Base-by-base conservation (phyloP, 2,888 invertebrate species). In the Brenthis hecate region DNA sequence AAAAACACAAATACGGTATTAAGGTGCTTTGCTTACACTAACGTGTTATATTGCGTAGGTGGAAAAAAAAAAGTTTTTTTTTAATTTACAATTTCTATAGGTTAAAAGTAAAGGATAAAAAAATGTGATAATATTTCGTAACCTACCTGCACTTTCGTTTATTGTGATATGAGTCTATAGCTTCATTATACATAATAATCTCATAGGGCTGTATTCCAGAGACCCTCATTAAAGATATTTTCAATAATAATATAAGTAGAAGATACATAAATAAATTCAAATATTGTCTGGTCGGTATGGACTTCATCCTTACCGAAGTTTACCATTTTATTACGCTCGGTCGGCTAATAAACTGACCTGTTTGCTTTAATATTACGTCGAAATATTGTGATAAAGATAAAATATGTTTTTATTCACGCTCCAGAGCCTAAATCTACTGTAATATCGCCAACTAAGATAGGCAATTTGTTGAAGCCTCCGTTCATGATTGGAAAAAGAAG, bases 391-490 rank as follows among this genome's bases (percentile, higher is more conserved):
- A 51, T 53, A 32, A 36, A 62, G 53, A 63, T 63, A 51, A 55
- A 55, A 54, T 28, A 55, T 55, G 11, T 23, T 48, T 68, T 64
- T 53, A 60, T 51, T 14, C 65, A 62, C n/a, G 53, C 48, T 54
- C 48, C 54, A 57, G 16, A 66, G 53, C 43, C 61, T 47, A 56
- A 66, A 66, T 56, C 48, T 36, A 61, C 54, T 55, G 61, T 56
- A 66, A 61, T 50, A 61, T 50, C 50, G 50, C 36, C 36, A 51
- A 65, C 23, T 65, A 81, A 83, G 83, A 84, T 79, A 82, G 79
- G 75, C 85, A 86, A 89, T 88, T 87, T 87, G 87, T 85, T 81
- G 28, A 80, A 81, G 84, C 83, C 58, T 80, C 81, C 78, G 75
- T 77, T 78, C 77, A 75, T 76, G 80, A 81, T 82, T 82, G 76